Base-by-base conservation (phyloP, 2,888 invertebrate species). In the Agrotis exclamationis region DNA sequence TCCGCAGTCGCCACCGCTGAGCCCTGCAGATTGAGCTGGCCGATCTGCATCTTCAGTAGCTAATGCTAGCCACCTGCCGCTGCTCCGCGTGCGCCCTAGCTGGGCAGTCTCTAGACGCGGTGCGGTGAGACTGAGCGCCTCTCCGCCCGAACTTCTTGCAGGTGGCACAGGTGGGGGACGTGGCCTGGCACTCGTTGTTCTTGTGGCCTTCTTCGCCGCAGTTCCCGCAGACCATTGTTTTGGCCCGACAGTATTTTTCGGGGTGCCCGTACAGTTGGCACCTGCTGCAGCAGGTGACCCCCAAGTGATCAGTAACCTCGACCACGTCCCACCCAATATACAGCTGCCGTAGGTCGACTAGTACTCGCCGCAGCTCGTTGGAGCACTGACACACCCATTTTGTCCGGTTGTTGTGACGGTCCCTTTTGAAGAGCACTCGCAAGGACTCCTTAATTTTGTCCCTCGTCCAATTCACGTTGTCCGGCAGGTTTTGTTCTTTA, bases 1-100 rank as follows among this genome's bases (percentile, higher is more conserved):
- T 86, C 85, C n/a, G 11, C 48, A 0, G 85, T 85, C 7, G 85
- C 86, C 0, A 47, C 28, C n/a, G 51, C 70, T 0, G 80, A 79
- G 0, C 86, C 83, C 20, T 69, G 70, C 0, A 85, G 70, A 28
- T 86, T 86, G 0, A 39, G 11, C 39, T 39, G 39, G 1, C 83
- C 24, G 24, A 24, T 2, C 24, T 24, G 2, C 24, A 24, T 24
- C 2, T 3, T 24, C 3, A 2, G 24, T 24, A 24, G 2, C 24
- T 3, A 3, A 24, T 24, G 24, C 24, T 24, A 2, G 24, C 24
- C 24, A 24, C 24, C 24, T 24, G 24, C 24, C 24, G 24, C 24
- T 24, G 24, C 24, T 24, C 24, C 24, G 24, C 24, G 3, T 24
- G 24, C 24, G 24, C 24, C 0, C 84, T 62, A 24, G 24, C 24